phyloP scores from a whole-genome alignment of 2,113 vertebrate genomes.

The Daboia siamensis region DNA sequence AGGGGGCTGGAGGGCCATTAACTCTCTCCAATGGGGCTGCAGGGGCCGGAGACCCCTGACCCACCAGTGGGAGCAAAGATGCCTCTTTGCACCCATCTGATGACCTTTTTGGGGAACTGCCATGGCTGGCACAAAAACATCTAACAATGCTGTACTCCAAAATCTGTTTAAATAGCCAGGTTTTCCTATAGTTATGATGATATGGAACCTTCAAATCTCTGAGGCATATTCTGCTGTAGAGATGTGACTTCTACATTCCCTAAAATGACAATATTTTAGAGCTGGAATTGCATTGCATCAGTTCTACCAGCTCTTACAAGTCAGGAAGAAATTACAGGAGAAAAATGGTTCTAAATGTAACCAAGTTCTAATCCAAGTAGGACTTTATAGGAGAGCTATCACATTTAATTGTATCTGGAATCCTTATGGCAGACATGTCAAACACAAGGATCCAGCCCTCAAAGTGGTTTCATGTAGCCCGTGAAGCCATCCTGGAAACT shows the following conservation, averaged over 20 bases:
- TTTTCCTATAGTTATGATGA: neutral
- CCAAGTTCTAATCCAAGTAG: neutral
- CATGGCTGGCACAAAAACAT: no score
- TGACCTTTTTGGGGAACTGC: no score
- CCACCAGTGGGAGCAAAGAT: no score
- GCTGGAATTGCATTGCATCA: neutral
- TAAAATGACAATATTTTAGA: neutral
- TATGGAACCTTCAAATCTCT: neutral
- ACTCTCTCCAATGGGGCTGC: no score
- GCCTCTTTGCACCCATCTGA: no score
- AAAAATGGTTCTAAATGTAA: neutral
- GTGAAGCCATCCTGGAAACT: no score
- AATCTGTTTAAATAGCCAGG: neutral
- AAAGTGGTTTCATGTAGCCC: no score
- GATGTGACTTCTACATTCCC: neutral
- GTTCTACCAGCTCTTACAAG: neutral
- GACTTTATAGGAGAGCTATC: neutral
- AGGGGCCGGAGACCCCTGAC: no score
- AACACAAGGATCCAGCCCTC: no score
- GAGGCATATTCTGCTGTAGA: neutral
- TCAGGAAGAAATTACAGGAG: neutral
- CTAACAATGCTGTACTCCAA: neutral
- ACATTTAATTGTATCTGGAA: neutral
- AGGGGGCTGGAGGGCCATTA: no score
- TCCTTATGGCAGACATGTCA: neutral